A percentile compares a stretch with the other conserved stretches of the same genome.
Conservation (phyloP, 2,113 vertebrate genomes). For the Hypanus sabinus region DNA sequence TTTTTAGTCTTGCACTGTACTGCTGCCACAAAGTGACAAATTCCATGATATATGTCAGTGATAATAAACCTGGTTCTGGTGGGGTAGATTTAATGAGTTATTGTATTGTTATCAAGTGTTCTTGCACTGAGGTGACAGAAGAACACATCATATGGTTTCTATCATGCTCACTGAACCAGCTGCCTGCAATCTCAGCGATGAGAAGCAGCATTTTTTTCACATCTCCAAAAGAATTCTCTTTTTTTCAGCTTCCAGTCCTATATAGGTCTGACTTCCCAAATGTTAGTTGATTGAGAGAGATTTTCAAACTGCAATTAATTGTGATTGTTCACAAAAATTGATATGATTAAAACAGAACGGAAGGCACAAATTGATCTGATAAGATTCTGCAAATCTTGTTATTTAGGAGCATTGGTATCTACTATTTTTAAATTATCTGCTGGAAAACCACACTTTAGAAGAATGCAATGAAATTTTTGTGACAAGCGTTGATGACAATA, state of each 20-base stretch:
- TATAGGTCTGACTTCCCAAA: background rate
- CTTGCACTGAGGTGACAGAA: background rate
- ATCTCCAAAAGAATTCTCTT: background rate
- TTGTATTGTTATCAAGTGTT: background rate
- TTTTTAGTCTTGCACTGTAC: too few relatives aligned
- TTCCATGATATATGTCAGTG: too few relatives aligned
- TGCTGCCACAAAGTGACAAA: too few relatives aligned
- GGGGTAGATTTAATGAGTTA: background rate
- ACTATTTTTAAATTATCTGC: background rate
- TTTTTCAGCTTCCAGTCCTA: background rate
- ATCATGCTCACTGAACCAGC: background rate
- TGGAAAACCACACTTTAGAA: background rate
- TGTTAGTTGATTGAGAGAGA: background rate
- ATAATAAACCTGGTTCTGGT: too few relatives aligned
- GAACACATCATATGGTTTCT: background rate
- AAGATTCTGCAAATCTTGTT: background rate
- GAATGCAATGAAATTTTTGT: background rate
- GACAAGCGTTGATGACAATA: background rate
- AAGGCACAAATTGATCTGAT: background rate
- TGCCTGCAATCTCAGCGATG: background rate
- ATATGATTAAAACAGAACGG: background rate
- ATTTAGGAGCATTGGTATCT: background rate
- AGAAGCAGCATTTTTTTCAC: background rate
- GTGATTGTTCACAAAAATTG: background rate
- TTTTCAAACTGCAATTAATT: background rate